Evolutionary conservation across 2,797 vertebrate species (phyloP).

Genomic region (Parauchenoglanis ngamensis): DNA sequence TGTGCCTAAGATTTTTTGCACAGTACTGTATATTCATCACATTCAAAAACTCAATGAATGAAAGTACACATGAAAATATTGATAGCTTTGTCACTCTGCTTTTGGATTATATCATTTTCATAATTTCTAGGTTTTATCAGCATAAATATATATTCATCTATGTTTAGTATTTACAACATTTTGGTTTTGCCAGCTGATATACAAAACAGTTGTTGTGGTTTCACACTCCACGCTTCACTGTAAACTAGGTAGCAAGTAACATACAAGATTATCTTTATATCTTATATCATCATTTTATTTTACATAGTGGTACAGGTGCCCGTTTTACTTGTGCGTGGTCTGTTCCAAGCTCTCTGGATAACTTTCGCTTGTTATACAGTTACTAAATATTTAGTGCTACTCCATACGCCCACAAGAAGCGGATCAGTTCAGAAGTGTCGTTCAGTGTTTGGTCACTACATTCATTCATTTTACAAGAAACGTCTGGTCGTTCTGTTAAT

Average conservation of each 20-base stretch:
- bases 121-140: constrained; percentile 66
- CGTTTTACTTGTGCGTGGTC: constrained; percentile 32
- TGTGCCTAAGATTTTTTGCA: no score
- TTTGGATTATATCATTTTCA: constrained; percentile 57
- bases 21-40: constrained; percentile 35
- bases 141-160: constrained; percentile 78
- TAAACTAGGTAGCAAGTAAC: constrained; percentile 55
- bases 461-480: constrained; percentile 66
- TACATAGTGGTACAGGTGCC: constrained; percentile 32
- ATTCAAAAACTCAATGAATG: constrained; percentile 50
- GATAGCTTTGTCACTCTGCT: constrained; percentile 58
- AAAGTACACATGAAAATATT: constrained; percentile 56
- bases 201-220: constrained; percentile 60
- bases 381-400: constrained; percentile 17
- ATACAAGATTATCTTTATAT: constrained; percentile 45
- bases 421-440: constrained; percentile 31
- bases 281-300: constrained; percentile 17
- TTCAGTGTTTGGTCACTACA: constrained; percentile 74
- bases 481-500: constrained; percentile 55
- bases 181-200: constrained; percentile 79
- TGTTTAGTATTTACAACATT: constrained; percentile 76
- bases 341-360: background rate
- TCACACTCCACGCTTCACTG: constrained; percentile 48
- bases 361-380: background rate
- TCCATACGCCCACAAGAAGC: constrained; percentile 1